These are phyloP conservation scores for Melieria omissa DNA, from an alignment of 2,888 invertebrate genomes.

Conservation along the genomic window DNA sequence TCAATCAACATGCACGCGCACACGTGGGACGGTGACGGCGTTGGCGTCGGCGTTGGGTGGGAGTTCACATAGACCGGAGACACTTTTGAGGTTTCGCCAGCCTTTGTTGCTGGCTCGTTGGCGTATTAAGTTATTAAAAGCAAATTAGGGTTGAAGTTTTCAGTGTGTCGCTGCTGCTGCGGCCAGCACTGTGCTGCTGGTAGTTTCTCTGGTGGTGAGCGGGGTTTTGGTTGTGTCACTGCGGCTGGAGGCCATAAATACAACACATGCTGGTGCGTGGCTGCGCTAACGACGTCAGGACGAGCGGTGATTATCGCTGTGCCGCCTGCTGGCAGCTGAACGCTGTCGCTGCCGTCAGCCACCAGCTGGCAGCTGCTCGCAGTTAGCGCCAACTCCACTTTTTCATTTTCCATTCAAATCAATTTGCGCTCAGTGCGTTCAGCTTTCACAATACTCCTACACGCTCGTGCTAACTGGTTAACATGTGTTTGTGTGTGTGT, in stretches of 20 bases:
- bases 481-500: slow-evolving; percentile 16
- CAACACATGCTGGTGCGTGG: not conserved
- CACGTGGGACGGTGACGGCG: too few relatives aligned
- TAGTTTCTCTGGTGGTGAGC: slow-evolving; percentile 4
- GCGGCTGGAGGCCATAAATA: not conserved
- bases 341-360: not conserved
- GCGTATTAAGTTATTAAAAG: slow-evolving; percentile 63
- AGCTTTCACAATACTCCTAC: not conserved
- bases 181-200: not conserved
- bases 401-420: slow-evolving; percentile 29
- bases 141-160: slow-evolving; percentile 59
- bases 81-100: slow-evolving; percentile 54
- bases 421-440: slow-evolving; percentile 21
- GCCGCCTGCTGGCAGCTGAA: not conserved
- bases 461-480: too few relatives aligned
- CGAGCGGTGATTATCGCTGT: slow-evolving; percentile 14
- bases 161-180: slow-evolving; percentile 1
- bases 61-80: slow-evolving; percentile 40
- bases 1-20: too few relatives aligned
- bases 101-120: slow-evolving; percentile 31
- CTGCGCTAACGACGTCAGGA: slow-evolving; percentile 22
- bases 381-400: slow-evolving; percentile 7
- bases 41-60: not conserved
- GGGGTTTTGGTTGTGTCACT: slow-evolving; percentile 18
- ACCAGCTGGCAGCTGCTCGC: not conserved